Conservation (phyloP, 2,797 vertebrate species). For the Limnodromus scolopaceus region DNA sequence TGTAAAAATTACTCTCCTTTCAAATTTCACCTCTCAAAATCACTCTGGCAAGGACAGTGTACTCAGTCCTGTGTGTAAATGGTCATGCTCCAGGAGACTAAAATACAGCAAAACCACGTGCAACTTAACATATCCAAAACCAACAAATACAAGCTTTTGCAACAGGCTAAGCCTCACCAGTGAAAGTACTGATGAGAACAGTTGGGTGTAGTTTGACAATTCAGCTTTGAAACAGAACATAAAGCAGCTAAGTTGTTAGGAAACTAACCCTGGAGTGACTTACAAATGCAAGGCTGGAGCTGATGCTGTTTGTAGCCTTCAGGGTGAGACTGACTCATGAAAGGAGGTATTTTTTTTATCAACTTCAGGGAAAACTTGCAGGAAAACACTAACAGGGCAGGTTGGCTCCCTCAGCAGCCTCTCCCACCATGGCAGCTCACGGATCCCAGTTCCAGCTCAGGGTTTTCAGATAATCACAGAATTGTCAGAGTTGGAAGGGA, state of each 20-base stretch:
- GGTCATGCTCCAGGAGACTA: background rate
- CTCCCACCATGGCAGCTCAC: accelerated
- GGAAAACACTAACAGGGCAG: background rate
- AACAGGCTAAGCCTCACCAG: background rate
- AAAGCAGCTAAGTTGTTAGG: background rate
- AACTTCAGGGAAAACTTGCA: background rate
- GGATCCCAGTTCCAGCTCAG: background rate
- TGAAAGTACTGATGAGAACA: background rate
- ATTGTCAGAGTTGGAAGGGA: too few relatives aligned
- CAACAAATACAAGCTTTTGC: background rate
- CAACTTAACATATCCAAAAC: background rate
- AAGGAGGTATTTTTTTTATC: background rate
- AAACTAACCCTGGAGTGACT: background rate
- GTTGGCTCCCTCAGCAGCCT: background rate
- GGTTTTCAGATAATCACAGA: too few relatives aligned
- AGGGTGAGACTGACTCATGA: accelerated
- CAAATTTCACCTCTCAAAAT: background rate
- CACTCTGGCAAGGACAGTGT: background rate
- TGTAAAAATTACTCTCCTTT: background rate
- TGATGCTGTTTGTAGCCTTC: background rate
- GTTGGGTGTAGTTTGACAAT: accelerated
- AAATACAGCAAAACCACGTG: accelerated
- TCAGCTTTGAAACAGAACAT: background rate
- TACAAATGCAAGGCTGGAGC: background rate
- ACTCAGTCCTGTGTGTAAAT: background rate